phyloP scores from a whole-genome alignment of 2,113 vertebrate species.

The Neotoma lepida region DNA sequence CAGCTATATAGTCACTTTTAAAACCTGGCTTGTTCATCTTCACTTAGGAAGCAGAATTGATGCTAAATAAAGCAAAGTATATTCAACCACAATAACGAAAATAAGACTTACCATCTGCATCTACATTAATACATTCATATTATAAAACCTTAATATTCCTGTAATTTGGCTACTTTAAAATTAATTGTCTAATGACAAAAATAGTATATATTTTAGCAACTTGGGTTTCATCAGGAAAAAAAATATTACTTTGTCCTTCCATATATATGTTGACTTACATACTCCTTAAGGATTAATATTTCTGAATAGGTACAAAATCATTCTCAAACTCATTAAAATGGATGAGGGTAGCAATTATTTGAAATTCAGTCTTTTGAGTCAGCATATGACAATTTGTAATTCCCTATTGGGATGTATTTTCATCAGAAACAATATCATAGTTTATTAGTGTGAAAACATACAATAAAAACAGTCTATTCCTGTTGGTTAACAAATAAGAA shows the following conservation, averaged over 20 bases:
- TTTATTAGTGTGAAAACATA: slow-evolving; percentile 12
- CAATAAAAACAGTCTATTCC: neutral
- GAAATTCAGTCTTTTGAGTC: slow-evolving; percentile 37
- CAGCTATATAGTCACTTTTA: slow-evolving; percentile 63
- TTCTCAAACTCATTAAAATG: slow-evolving; percentile 40
- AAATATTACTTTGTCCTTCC: slow-evolving; percentile 26
- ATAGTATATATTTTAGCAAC: slow-evolving; percentile 25
- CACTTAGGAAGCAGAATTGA: neutral
- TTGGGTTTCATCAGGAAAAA: neutral
- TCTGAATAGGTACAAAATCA: slow-evolving; percentile 54
- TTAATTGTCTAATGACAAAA: slow-evolving; percentile 53
- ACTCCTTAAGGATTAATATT: slow-evolving; percentile 47
- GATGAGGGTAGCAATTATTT: neutral
- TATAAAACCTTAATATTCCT: slow-evolving; percentile 9
- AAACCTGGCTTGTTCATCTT: slow-evolving; percentile 48
- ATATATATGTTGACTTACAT: slow-evolving; percentile 33
- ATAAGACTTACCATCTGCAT: neutral
- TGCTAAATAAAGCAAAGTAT: slow-evolving; percentile 25
- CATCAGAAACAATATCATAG: neutral
- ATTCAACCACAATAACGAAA: slow-evolving; percentile 34
- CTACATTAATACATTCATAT: neutral
- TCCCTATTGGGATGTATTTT: neutral
- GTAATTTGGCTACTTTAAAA: slow-evolving; percentile 12
- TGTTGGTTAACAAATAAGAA: slow-evolving; percentile 24
- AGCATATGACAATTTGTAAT: slow-evolving; percentile 27